Evolutionary conservation across 2,888 invertebrate species (phyloP), one percentile per base, ranked within the genome.

Genomic region (Phytoseiulus persimilis): DNA sequence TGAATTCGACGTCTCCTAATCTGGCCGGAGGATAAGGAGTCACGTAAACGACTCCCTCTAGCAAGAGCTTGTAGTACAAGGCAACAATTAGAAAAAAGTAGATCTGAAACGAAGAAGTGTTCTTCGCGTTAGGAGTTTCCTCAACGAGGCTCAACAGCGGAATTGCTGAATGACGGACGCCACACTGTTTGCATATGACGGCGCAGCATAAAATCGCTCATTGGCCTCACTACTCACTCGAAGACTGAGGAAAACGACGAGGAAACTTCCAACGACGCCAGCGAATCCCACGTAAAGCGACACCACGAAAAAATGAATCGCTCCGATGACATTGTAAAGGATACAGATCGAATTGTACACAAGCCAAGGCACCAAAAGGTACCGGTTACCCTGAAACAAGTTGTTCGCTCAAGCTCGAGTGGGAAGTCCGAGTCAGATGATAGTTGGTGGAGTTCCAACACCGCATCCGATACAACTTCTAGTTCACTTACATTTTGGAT

Each of bases 271-370:
- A 45, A 87, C 87, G 32, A 87, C 39, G 28, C 87, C 87, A 23
- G 87, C 87, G 18, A 87, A 87, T 31, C 87, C 87, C 31, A 87
- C 87, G 23, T 87, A 87, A n/a, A 87, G 87, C 87, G 87, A 87
- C 31, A 87, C 87, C 32, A 87, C 87, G 45, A 87, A 32, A 45
- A 87, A 87, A 33, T 87, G 87, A 45, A 87, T 87, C 39, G 87
- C 87, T 45, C 87, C 87, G 18, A 87, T 87, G 0, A 87, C 39
- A 18, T 87, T 87, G 45, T 87, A 87, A n/a, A 87, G 32, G 45
- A 87, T 87, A n/a, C 87, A 87, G 87, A 87, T 87, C 32, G 87
- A 87, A 45, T 87, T 87, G 33, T 87, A 87, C 39, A 87, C 87
- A 33, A 87, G 87, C 87, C 87, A 87, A 33, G 87, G 87, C 39